phyloP scores from a whole-genome alignment of 2,888 invertebrate genomes.

The Masnerella sp. region DNA sequence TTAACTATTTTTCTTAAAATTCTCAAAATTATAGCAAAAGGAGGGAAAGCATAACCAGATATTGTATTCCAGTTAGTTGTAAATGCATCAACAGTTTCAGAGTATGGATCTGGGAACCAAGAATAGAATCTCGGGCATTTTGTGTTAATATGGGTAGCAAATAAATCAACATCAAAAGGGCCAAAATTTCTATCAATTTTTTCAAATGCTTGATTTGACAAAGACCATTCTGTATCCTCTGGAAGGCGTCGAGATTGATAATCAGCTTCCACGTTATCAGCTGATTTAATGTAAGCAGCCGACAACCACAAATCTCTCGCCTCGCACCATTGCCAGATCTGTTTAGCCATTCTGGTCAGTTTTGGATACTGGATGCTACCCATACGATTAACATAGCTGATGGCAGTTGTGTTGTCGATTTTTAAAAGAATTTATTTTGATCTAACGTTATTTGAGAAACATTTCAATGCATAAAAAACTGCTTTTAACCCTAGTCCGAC shows the following conservation, averaged over 20 bases:
- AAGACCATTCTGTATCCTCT: conserved; percentile 1
- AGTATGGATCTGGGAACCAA: conserved; percentile 22
- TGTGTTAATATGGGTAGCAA: neutral
- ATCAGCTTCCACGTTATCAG: neutral
- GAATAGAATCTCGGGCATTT: neutral
- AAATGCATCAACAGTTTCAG: neutral
- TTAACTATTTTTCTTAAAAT: too few relatives aligned
- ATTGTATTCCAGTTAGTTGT: neutral
- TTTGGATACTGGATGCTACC: neutral
- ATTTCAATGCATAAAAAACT: too few relatives aligned
- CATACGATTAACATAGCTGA: neutral
- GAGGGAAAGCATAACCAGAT: conserved; percentile 7
- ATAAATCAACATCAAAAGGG: neutral
- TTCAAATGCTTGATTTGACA: neutral
- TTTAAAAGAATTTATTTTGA: neutral
- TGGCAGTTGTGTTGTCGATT: neutral
- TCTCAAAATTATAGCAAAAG: conserved; percentile 11
- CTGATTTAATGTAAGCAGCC: conserved; percentile 1
- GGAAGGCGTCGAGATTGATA: neutral
- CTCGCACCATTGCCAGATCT: conserved; percentile 13
- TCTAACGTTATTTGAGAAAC: neutral
- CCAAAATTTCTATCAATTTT: neutral
- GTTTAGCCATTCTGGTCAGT: neutral
- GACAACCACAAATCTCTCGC: conserved; percentile 8
- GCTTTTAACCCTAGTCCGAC: too few relatives aligned